Base-by-base conservation (phyloP, 2,888 invertebrate genomes). In the Scaptomyza reducta region DNA sequence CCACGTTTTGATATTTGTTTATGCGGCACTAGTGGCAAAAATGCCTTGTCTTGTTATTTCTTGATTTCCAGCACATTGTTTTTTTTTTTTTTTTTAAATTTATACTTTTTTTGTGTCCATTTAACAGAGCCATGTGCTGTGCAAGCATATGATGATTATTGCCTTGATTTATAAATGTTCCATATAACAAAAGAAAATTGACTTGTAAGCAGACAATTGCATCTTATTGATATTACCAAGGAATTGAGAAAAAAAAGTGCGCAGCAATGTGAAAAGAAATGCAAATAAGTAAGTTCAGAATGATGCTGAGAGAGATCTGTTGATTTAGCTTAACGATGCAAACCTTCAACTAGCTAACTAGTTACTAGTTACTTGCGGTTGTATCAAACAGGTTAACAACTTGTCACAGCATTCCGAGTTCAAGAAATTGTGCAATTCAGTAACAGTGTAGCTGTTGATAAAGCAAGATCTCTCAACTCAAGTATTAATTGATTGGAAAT, bases 141-240 rank as follows among this genome's bases (percentile, higher is more conserved):
- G 22, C 42, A 57, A 66, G 49, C 40, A n/a, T n/a, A n/a, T 74
- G 77, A 84, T 80, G 79, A 80, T 84, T 84, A 80, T 80, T 74
- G 82, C 64, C 76, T 66, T 62, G 53, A 54, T 44, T 18, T 51
- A 44, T 54, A 64, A 59, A 61, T 54, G 44, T 38, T 45, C 33
- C 51, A 47, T 63, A 42, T 14, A 54, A 54, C 64, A 40, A 47
- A 44, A 10, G 53, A 38, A 59, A 73, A 70, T 64, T 63, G 59
- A 57, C 62, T 66, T 66, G 51, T 53, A 59, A 57, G 35, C 56
- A 51, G 50, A 45, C 44, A 47, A 50, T 54, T 55, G 69, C 42
- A 54, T 54, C 44, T 55, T 50, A 62, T 62, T 56, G 46, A 46
- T 53, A 53, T 58, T 18, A 14, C 40, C 38, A 49, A 29, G 13